phyloP scores from a whole-genome alignment of 2,113 vertebrate genomes.

The Columba janthina region DNA sequence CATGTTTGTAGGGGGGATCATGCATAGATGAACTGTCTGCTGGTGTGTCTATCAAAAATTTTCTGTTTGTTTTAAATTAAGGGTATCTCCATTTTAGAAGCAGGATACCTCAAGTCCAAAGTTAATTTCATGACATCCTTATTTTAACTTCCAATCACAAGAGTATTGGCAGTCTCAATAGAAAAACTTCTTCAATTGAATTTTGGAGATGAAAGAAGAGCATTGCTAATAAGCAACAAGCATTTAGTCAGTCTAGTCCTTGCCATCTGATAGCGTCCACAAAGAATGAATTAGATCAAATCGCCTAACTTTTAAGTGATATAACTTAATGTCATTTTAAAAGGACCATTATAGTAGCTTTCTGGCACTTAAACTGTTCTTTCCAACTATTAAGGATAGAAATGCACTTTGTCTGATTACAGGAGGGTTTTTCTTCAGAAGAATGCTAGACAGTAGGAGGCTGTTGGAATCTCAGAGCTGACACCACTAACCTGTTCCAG shows the following conservation, averaged over 20 bases:
- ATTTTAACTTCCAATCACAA: neutral
- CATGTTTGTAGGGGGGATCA: neutral
- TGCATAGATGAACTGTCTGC: neutral
- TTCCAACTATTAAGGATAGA: neutral
- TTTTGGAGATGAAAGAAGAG: neutral
- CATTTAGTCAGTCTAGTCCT: neutral
- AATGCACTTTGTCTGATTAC: neutral
- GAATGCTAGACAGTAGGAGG: neutral
- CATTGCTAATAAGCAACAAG: neutral
- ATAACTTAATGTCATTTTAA: neutral
- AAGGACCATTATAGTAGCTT: neutral
- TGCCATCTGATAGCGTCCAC: neutral
- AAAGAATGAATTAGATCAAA: neutral
- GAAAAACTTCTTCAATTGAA: neutral
- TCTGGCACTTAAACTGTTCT: neutral
- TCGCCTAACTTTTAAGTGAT: neutral
- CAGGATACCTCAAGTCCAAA: neutral
- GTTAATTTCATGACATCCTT: neutral
- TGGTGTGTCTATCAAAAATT: neutral
- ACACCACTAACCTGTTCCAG: neutral
- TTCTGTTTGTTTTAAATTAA: neutral
- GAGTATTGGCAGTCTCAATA: neutral
- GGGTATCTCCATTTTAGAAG: neutral
- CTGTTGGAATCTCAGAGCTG: neutral
- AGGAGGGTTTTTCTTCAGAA: neutral